Conservation (phyloP, 2,797 vertebrate species). For the Oryzias dopingdopingensis region DNA sequence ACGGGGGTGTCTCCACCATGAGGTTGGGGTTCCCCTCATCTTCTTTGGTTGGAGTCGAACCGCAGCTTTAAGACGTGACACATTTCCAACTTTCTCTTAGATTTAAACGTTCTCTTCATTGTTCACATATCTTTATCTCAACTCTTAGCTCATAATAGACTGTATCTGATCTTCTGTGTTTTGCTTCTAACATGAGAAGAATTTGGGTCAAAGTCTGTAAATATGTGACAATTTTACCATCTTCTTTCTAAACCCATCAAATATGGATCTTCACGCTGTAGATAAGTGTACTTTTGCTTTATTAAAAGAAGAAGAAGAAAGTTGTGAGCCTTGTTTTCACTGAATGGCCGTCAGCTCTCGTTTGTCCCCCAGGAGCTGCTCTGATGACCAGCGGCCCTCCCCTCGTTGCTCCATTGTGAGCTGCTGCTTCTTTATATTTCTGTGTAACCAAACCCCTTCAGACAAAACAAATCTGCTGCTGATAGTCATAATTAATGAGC, state of each 20-base stretch:
- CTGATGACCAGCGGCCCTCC: conserved; percentile 29
- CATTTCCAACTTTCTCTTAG: too few species aligned
- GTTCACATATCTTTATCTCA: too few species aligned
- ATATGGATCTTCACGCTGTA: conserved; percentile 80
- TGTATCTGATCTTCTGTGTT: too few species aligned
- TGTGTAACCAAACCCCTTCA: conserved; percentile 48
- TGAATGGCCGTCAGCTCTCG: background rate
- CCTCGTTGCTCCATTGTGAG: conserved; percentile 40
- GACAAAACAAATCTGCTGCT: conserved; percentile 53
- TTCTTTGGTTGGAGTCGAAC: conserved; percentile 25
- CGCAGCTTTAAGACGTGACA: conserved; percentile 49
- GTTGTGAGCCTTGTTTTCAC: background rate
- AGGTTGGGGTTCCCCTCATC: background rate
- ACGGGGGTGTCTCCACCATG: conserved; percentile 11
- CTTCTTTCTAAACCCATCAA: conserved; percentile 81
- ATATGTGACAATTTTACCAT: conserved; percentile 17
- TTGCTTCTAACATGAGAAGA: conserved; percentile 1
- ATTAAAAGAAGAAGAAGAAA: conserved; percentile 61
- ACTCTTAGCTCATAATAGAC: too few species aligned
- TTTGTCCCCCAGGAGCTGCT: conserved; percentile 1
- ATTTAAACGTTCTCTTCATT: too few species aligned
- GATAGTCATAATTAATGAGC: conserved; percentile 58
- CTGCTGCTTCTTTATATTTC: conserved; percentile 42
- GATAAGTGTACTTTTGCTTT: conserved; percentile 79
- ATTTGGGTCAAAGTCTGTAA: conserved; percentile 59